phyloP scores from a whole-genome alignment of 1,140 invertebrate species.

The Nebria ingens region DNA sequence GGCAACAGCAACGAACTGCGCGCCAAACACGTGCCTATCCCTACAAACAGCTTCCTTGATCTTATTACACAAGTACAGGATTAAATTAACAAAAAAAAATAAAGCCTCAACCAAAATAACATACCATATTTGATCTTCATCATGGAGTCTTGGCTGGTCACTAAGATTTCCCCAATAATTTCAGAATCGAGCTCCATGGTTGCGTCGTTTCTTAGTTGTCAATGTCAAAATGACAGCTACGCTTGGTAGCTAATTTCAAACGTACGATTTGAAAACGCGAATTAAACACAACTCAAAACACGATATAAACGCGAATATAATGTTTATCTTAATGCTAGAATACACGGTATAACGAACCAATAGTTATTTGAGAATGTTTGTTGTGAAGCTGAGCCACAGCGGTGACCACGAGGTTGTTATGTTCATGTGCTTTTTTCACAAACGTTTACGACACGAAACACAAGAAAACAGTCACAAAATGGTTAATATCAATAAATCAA shows the following conservation, averaged over 20 bases:
- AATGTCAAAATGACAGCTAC: constrained; percentile 8
- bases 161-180: constrained; percentile 4
- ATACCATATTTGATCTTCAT: neutral
- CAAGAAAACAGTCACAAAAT: neutral
- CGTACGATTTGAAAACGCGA: neutral
- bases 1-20: constrained; percentile 4
- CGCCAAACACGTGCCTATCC: constrained; percentile 6
- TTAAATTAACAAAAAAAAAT: too few species aligned
- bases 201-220: constrained; percentile 1
- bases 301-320: neutral
- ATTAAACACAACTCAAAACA: neutral
- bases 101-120: too few species aligned
- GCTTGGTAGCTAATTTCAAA: neutral
- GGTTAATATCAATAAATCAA: neutral
- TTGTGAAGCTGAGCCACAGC: neutral
- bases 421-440: neutral
- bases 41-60: too few species aligned
- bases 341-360: neutral
- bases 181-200: constrained; percentile 3
- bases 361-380: neutral
- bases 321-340: neutral
- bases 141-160: neutral
- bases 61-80: too few species aligned
- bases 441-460: constrained; percentile 4
- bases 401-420: constrained; percentile 6